Base-by-base conservation (phyloP, 1,140 invertebrate genomes). In the Gonatopus flavifemur region DNA sequence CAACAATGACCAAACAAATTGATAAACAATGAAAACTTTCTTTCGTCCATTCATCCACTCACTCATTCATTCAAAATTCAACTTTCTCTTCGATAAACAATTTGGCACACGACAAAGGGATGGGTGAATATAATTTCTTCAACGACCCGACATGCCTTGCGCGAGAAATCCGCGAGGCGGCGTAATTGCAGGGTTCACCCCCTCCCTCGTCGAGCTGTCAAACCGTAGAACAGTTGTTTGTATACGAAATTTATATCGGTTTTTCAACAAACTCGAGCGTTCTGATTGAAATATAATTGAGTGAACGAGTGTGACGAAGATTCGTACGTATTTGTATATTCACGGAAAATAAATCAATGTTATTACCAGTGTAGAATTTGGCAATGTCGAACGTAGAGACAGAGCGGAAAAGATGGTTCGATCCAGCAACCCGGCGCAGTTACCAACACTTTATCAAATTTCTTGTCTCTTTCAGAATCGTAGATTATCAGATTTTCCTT, bases 231-330 rank as follows among this genome's bases (percentile, higher is more conserved):
- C 49, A n/a, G 54, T 67, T 68, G 66, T 67, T 68, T 68, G 59
- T 68, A 67, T 67, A 68, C 64, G 65, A 65, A 57, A 66, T 62
- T 58, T 43, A 60, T 66, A 62, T 66, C 63, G 55, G 43, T 19
- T 49, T 57, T 55, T 49, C 32, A 20, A 37, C 31, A 19, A n/a
- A 10, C 32, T 52, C 24, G 42, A 32, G 25, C 31, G 18, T 31
- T 19, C 33, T 24, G 20, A 24, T n/a, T n/a, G 30, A 25, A 49
- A 16, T 25, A 48, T 25, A 28, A 41, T 48, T 41, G 42, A 33
- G 41, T 20, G 31, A 41, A 53, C 31, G 35, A 38, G 21, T 12
- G 37, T 50, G n/a, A n/a, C n/a, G n/a, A n/a, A 67, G 60, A 58
- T 62, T 56, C 21, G 64, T 67, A 54, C 3, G 44, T 2, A 41